Percentiles rank a stretch among this genome's conserved stretches.
Conservation (phyloP, 2,113 vertebrate species). For the Syngnathus scovelli region DNA sequence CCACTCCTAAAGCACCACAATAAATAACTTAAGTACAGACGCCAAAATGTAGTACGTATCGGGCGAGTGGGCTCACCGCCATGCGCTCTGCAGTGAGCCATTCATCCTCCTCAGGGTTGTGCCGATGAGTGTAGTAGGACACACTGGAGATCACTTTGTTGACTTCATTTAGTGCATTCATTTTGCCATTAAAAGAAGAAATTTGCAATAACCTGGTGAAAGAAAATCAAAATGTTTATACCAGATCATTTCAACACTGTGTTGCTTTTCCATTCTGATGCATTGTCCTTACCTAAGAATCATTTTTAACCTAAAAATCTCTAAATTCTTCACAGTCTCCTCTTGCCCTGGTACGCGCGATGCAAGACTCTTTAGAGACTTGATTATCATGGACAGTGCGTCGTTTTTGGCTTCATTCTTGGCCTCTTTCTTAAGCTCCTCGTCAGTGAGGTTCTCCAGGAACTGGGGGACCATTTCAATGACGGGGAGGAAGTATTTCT, state of each 20-base stretch:
- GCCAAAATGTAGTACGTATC: neutral
- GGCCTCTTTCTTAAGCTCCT: slow-evolving; percentile 99
- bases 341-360: slow-evolving; percentile 98
- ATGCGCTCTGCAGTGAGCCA: slow-evolving; percentile 99
- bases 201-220: slow-evolving; percentile 93
- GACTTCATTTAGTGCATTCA: slow-evolving; percentile 99
- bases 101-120: slow-evolving; percentile 96
- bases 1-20: slow-evolving; percentile 80
- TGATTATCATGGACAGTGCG: slow-evolving; percentile 99
- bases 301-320: slow-evolving; percentile 99
- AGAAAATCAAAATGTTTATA: slow-evolving; percentile 11
- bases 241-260: neutral
- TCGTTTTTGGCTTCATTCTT: slow-evolving; percentile 99
- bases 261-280: neutral
- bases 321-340: slow-evolving; percentile 99
- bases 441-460: slow-evolving; percentile 98
- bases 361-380: slow-evolving; percentile 98
- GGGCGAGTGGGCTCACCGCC: slow-evolving; percentile 76
- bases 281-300: slow-evolving; percentile 90
- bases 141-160: slow-evolving; percentile 99
- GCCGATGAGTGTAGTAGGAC: slow-evolving; percentile 96
- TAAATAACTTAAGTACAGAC: neutral
- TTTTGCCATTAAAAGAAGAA: slow-evolving; percentile 99
- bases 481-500: slow-evolving; percentile 98
- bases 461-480: slow-evolving; percentile 99